phyloP scores from a whole-genome alignment of 2,888 invertebrate genomes.

The Myopa tessellatipennis region DNA sequence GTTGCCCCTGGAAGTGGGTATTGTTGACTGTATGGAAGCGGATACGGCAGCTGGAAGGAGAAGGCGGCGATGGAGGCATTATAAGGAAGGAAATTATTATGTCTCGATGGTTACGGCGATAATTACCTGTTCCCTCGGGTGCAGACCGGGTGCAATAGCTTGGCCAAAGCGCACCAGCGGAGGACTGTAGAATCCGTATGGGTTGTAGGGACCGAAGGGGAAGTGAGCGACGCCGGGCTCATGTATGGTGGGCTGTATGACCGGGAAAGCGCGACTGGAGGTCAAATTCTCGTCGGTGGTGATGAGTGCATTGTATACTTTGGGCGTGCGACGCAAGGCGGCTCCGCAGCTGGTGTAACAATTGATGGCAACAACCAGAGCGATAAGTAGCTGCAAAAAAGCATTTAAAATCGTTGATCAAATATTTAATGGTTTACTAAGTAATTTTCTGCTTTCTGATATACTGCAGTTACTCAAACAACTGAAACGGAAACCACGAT shows the following conservation, averaged over 20 bases:
- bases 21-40: conserved; percentile 52
- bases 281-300: conserved; percentile 81
- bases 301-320: conserved; percentile 83
- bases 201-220: conserved; percentile 63
- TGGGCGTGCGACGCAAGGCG: conserved; percentile 72
- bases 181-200: conserved; percentile 61
- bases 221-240: conserved; percentile 71
- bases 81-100: not conserved
- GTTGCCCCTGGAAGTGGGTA: conserved; percentile 50
- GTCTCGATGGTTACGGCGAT: not conserved
- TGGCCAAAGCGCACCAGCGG: conserved; percentile 60
- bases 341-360: conserved; percentile 49
- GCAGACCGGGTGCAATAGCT: conserved; percentile 60
- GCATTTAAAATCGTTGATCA: not conserved
- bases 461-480: too few species aligned
- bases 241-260: conserved; percentile 78
- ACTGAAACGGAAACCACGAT: too few species aligned
- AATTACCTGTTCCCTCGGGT: conserved; percentile 57
- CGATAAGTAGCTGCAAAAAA: conserved; percentile 53
- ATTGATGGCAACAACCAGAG: conserved; percentile 49
- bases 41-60: conserved; percentile 56
- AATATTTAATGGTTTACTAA: not conserved
- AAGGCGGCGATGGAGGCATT: not conserved
- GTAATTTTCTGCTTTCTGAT: too few species aligned
- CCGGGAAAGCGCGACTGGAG: conserved; percentile 80